Evolutionary conservation across 92 coral and sea anemone species (phyloP), one percentile per base, ranked within the genome.

Genomic region (Paragorgia papillata): DNA sequence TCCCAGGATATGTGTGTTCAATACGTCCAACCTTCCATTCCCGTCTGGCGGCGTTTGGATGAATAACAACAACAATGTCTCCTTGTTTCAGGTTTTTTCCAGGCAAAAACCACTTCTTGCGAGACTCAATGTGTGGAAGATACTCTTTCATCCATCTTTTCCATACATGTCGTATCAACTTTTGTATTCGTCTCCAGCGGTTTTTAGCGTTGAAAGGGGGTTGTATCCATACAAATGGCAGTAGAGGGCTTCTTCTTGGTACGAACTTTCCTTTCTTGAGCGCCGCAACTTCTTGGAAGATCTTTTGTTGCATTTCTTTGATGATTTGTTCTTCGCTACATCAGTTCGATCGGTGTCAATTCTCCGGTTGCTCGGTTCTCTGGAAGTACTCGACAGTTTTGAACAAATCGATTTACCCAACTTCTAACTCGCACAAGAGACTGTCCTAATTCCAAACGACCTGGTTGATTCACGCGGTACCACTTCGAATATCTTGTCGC

Each of bases 401-500:
- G 57, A 31, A 75, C 51, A 40, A 89, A 89, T 55, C 85, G 80
- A 9, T 83, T 80, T 22, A 82, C 80, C 86, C 88, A 89, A 39
- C 84, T 80, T 67, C 54, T 58, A 26, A 80, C 88, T 67, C 85
- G 80, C 22, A 89, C 90, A 17, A 85, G 51, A 18, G 93, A 89
- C 13, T 79, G 51, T 28, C 87, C 92, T 25, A 86, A 43, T 57
- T 89, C 88, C 43, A 66, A 48, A 48, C 84, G 68, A 39, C 80
- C 68, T 62, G 55, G 80, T 27, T 69, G 81, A 32, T 86, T 76
- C 5, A 69, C 65, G 30, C 82, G 35, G 62, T 80, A 89, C 89
- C 89, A 88, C 21, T 89, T 86, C 44, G 90, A 83, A 55, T 66
- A 86, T 29, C 87, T 79, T 48, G 80, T 20, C 35, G 90, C 85